Base-by-base conservation (phyloP, 2,797 vertebrate species). In the Heterohyrax brucei region DNA sequence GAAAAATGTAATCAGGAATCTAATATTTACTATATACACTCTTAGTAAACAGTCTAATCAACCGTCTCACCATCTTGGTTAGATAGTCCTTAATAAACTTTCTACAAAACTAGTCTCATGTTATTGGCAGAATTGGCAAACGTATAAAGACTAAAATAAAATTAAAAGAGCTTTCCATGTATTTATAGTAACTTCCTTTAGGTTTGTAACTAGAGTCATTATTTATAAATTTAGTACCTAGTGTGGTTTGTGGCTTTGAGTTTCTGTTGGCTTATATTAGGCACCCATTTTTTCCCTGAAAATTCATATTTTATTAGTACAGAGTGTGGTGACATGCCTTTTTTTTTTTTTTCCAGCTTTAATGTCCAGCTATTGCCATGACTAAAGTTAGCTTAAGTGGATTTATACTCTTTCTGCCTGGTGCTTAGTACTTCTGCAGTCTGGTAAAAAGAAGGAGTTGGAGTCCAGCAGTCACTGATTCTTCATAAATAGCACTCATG, bases 1-100 rank as follows among this genome's bases (percentile, higher is more conserved):
- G 72, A 91, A 95, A 96, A 93, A 73, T 77, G 19, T 66, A 72
- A 89, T 90, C 59, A 50, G 72, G 79, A 86, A 19, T 93, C 85
- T 91, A 64, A 56, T 87, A 53, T 73, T 88, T 89, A 21, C 73
- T 91, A 81, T 66, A 7, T 82, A 22, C 30, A 19, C 33, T n/a
- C 10, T 96, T 87, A 87, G 73, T 77, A 83, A 94, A 92, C 39
- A 39, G 39, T 39, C 39, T 39, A 39, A 39, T 39, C 39, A 39
- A 39, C 39, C 39, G 39, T 39, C 39, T 39, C 39, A 77, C 22
- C 56, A 72, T 88, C 85, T 83, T 76, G 46, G 7, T 61, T 59
- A 80, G 33, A 84, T 64, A 22, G 4, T 39, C 92, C 28, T 90
- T 77, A 30, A 56, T 50, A n/a, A 88, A 85, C 28, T 77, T n/a